phyloP scores from a whole-genome alignment of 2,113 vertebrate genomes.

The Actenoides lindsayi region DNA sequence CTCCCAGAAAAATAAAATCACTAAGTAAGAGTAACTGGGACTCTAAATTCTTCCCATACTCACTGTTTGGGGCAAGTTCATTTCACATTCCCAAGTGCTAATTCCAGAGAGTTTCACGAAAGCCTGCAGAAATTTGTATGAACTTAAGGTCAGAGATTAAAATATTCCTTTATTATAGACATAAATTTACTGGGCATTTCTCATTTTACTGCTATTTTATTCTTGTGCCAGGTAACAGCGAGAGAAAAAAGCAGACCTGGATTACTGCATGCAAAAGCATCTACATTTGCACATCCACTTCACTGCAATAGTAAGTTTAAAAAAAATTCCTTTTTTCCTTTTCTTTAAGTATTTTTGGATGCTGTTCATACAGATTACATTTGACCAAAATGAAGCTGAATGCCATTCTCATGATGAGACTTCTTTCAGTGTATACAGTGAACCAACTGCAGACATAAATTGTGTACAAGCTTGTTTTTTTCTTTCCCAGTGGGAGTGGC shows the following conservation, averaged over 20 bases:
- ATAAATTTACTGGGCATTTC: background rate
- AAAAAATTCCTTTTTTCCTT: background rate
- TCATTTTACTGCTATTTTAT: constrained; percentile 52
- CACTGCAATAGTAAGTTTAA: background rate
- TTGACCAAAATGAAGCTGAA: background rate
- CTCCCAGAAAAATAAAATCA: background rate
- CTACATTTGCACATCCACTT: background rate
- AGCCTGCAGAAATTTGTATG: background rate
- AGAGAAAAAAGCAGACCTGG: background rate
- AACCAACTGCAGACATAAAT: constrained; percentile 47
- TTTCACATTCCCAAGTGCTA: background rate
- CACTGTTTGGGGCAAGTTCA: background rate
- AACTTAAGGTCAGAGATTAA: background rate
- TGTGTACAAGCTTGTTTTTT: background rate
- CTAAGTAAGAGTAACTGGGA: constrained; percentile 9
- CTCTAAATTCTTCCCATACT: constrained; percentile 12
- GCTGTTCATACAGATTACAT: background rate
- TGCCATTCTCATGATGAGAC: background rate
- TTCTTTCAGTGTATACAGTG: background rate
- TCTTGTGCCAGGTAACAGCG: constrained; percentile 16
- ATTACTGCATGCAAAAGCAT: background rate
- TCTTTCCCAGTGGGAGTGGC: constrained; percentile 51
- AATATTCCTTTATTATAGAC: background rate
- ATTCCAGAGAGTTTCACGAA: background rate
- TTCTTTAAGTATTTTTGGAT: background rate